phyloP scores from a whole-genome alignment of 1,140 invertebrate species.

The Sitophilus oryzae region DNA sequence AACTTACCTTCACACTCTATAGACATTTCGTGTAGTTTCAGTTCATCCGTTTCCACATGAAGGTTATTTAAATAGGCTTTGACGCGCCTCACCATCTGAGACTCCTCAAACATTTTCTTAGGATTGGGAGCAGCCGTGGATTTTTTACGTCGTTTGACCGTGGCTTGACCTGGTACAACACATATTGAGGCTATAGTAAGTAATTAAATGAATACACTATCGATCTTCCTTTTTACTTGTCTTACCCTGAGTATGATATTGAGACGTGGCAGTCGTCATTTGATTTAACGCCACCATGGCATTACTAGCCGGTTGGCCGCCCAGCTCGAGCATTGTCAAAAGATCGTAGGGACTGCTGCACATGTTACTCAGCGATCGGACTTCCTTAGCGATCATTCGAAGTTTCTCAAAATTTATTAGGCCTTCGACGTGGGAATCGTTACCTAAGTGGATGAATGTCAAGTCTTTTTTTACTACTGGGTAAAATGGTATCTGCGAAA shows the following conservation, averaged over 20 bases:
- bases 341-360: conserved; percentile 90
- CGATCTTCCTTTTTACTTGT: not conserved
- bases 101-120: conserved; percentile 98
- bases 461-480: conserved; percentile 96
- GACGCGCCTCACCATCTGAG: conserved; percentile 93
- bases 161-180: conserved; percentile 57
- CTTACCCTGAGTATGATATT: conserved; percentile 40
- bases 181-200: not conserved
- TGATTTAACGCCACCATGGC: conserved; percentile 87
- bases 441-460: conserved; percentile 96
- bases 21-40: conserved; percentile 80
- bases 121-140: conserved; percentile 86
- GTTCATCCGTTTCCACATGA: conserved; percentile 88
- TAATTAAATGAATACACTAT: not conserved
- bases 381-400: conserved; percentile 97
- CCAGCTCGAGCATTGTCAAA: conserved; percentile 74
- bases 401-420: conserved; percentile 98
- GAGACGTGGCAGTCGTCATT: conserved; percentile 61
- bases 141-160: conserved; percentile 86
- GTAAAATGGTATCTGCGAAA: conserved; percentile 85
- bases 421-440: conserved; percentile 88
- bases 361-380: conserved; percentile 90
- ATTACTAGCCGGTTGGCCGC: conserved; percentile 78
- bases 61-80: conserved; percentile 93
- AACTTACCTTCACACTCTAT: conserved; percentile 78